Evolutionary conservation across 2,113 vertebrate genomes (phyloP), one percentile per base, ranked within the genome.

Genomic region (Corythoichthys intestinalis): DNA sequence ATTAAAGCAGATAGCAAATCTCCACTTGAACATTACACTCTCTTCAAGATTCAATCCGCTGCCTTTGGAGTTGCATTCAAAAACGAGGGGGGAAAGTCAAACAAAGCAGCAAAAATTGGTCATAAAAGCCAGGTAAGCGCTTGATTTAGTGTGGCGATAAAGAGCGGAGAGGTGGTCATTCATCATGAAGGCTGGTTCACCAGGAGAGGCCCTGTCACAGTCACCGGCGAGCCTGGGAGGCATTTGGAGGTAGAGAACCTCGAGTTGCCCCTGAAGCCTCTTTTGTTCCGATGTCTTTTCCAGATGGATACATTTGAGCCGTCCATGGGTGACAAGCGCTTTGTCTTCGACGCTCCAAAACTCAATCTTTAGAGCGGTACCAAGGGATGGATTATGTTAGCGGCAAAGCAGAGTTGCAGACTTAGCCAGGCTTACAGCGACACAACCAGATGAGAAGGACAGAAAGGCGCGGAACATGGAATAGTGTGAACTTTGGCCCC

Each of bases 101-200:
- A 91, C 86, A 91, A 93, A 90, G 86, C 83, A 83, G 85, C 85
- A 89, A 85, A 88, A 91, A 91, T 80, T 85, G 90, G 86, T 91
- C 91, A 89, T 91, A 89, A 91, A 93, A 88, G 88, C 87, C 83
- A 87, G 81, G 89, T 87, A 92, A 87, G 88, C 81, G 49, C 83
- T 86, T 92, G 91, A 93, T 93, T 92, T 93, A 93, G 91, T 90
- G 85, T 73, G 82, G 84, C 87, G 91, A 92, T 92, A 91, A 92
- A 92, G 84, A 92, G 78, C 70, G 80, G 89, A 91, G 85, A 89
- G 90, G 85, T 90, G 83, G 87, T 73, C 87, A 87, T 93, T 92
- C 81, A 93, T 93, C 92, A 93, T 80, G 54, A 76, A 80, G 68
- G 76, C 80, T 56, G 75, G 88, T 88, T 90, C 88, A 90, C 90